These are phyloP conservation scores for Liposcelis brunnea DNA, from an alignment of 2,888 invertebrate species.

Conservation along the genomic window DNA sequence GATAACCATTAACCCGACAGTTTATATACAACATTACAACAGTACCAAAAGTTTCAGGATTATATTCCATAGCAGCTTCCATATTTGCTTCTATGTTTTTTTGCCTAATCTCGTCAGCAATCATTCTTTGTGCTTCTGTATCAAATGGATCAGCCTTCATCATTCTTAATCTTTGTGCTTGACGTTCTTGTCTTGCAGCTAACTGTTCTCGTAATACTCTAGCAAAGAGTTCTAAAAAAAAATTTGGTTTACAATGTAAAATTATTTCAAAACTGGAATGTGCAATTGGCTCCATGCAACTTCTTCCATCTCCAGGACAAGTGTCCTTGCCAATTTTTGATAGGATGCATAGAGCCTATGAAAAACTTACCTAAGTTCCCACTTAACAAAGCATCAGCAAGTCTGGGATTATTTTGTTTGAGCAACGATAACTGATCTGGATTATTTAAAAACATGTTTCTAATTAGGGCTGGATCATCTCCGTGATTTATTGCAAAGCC, in stretches of 20 bases:
- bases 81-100: conserved; percentile 96
- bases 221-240: conserved; percentile 53
- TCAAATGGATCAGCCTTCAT: conserved; percentile 91
- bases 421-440: conserved; percentile 80
- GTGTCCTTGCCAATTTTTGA: too few relatives aligned
- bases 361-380: conserved; percentile 51
- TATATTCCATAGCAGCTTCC: conserved; percentile 97
- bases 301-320: conserved; percentile 10
- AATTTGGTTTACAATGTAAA: conserved; percentile 13
- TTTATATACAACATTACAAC: conserved; percentile 97
- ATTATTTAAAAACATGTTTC: conserved; percentile 73
- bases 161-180: conserved; percentile 69
- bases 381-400: conserved; percentile 79
- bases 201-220: conserved; percentile 68
- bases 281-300: too few relatives aligned
- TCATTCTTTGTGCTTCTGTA: conserved; percentile 82
- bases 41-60: conserved; percentile 95
- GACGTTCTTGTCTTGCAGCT: conserved; percentile 60
- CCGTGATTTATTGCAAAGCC: conserved; percentile 25
- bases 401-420: conserved; percentile 80
- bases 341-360: neutral
- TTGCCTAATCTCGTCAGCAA: conserved; percentile 88
- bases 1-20: conserved; percentile 89
- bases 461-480: conserved; percentile 68
- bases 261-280: neutral